Percentiles rank a stretch among this genome's conserved stretches.
phyloP scores from a whole-genome alignment of 2,888 invertebrate genomes.

The Pammene aurita region DNA sequence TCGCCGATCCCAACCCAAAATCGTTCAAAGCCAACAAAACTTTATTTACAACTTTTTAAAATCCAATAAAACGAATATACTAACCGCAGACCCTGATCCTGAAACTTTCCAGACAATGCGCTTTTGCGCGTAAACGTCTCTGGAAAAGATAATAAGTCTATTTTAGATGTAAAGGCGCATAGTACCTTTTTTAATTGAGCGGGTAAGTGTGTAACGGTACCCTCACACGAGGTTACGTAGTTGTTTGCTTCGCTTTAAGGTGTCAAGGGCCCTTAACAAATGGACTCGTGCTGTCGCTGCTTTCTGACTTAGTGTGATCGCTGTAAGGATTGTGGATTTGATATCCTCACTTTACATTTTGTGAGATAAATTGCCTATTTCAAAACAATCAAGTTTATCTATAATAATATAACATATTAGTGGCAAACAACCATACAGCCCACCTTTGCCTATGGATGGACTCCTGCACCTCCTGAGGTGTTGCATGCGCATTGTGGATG shows the following conservation, averaged over 20 bases:
- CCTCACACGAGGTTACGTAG: constrained; percentile 48
- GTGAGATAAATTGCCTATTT: too few relatives aligned
- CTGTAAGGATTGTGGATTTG: constrained; percentile 35
- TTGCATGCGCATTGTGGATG: too few relatives aligned
- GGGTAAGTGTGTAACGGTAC: constrained; percentile 3
- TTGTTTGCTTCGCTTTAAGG: constrained; percentile 58
- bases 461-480: too few relatives aligned
- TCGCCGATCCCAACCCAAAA: background rate
- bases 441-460: too few relatives aligned
- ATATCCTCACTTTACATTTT: background rate
- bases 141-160: background rate
- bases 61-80: constrained; percentile 29
- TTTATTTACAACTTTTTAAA: constrained; percentile 28
- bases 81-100: constrained; percentile 24
- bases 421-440: too few relatives aligned
- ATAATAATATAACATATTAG: too few relatives aligned
- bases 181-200: background rate
- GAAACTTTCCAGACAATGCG: constrained; percentile 41
- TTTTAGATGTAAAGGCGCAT: background rate
- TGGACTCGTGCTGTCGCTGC: constrained; percentile 59
- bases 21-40: constrained; percentile 8
- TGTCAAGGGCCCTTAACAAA: constrained; percentile 64
- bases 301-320: constrained; percentile 48
- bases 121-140: constrained; percentile 19
- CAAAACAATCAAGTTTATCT: too few relatives aligned